Evolutionary conservation across 2,797 vertebrate genomes (phyloP).

Genomic region (Prunella strophiata): DNA sequence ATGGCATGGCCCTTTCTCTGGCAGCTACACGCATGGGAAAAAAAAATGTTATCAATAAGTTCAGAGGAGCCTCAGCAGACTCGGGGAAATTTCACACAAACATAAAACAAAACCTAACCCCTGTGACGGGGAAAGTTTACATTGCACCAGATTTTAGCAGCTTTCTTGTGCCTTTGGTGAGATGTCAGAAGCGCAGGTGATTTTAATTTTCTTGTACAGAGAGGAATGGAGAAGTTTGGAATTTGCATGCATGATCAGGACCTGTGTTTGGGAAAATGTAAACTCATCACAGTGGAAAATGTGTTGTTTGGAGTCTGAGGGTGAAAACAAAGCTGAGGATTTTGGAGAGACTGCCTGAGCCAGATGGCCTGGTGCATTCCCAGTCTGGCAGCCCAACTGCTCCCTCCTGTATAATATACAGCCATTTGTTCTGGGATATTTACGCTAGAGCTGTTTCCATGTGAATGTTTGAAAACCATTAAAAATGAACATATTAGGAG

Average conservation of each 20-base stretch:
- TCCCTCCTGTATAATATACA: constrained; percentile 88
- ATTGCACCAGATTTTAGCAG: constrained; percentile 74
- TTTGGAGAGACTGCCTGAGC: constrained; percentile 92
- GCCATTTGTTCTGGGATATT: constrained; percentile 88
- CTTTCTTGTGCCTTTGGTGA: constrained; percentile 74
- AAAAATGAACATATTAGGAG: constrained; percentile 84
- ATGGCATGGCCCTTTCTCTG: constrained; percentile 51
- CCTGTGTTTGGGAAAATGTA: constrained; percentile 86
- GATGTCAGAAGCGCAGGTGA: constrained; percentile 79
- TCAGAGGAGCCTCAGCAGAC: constrained; percentile 67
- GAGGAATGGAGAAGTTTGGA: constrained; percentile 80
- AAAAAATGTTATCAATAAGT: constrained; percentile 72
- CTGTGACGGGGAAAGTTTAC: constrained; percentile 65
- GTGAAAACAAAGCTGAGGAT: constrained; percentile 93
- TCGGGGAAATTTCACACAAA: constrained; percentile 65
- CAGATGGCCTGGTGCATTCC: constrained; percentile 95
- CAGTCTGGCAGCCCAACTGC: constrained; percentile 98
- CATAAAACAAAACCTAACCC: constrained; percentile 70
- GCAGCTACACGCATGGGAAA: constrained; percentile 60
- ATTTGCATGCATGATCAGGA: constrained; percentile 86
- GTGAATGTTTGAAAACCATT: constrained; percentile 86
- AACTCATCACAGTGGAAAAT: constrained; percentile 88
- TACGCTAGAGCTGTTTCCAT: constrained; percentile 87
- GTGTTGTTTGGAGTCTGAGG: constrained; percentile 88
- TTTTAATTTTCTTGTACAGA: constrained; percentile 80